Evolutionary conservation across 2,888 invertebrate genomes (phyloP).

Genomic region (Tetramorium bicarinatum): DNA sequence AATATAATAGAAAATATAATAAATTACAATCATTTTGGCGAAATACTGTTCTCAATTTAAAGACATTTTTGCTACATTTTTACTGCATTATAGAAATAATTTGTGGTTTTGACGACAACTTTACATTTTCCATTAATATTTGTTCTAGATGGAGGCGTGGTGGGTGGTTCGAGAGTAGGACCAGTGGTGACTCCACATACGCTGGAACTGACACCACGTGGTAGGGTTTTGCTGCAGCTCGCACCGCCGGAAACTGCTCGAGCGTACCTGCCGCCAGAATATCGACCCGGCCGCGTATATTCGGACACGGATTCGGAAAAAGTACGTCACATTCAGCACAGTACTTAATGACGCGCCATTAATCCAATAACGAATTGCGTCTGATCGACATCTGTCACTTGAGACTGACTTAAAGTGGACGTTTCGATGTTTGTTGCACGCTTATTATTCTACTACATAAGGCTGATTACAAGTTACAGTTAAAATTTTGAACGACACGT

Average conservation of each 20-base stretch:
- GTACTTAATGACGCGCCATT: constrained; percentile 42
- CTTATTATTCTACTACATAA: neutral
- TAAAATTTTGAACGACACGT: neutral
- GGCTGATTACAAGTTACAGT: neutral
- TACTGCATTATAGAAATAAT: constrained; percentile 3
- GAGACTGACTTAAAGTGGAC: neutral
- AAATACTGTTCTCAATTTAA: neutral
- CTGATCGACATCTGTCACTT: neutral
- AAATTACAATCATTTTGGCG: neutral
- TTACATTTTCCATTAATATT: constrained; percentile 61
- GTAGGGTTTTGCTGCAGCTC: constrained; percentile 86
- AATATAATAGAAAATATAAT: neutral
- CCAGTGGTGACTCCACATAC: constrained; percentile 88
- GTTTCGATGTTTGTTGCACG: neutral
- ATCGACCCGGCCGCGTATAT: constrained; percentile 87
- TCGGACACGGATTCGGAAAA: constrained; percentile 89
- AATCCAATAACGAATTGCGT: constrained; percentile 56
- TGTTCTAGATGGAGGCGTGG: constrained; percentile 85
- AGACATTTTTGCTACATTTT: neutral
- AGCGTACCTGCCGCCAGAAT: constrained; percentile 88
- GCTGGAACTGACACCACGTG: constrained; percentile 87
- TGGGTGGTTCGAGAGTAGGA: constrained; percentile 85
- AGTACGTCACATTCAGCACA: constrained; percentile 82
- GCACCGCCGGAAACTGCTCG: constrained; percentile 85
- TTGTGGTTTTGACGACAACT: neutral